These are phyloP conservation scores for Sphaeridia pumilis DNA, from an alignment of 2,888 invertebrate genomes.

Conservation along the genomic window DNA sequence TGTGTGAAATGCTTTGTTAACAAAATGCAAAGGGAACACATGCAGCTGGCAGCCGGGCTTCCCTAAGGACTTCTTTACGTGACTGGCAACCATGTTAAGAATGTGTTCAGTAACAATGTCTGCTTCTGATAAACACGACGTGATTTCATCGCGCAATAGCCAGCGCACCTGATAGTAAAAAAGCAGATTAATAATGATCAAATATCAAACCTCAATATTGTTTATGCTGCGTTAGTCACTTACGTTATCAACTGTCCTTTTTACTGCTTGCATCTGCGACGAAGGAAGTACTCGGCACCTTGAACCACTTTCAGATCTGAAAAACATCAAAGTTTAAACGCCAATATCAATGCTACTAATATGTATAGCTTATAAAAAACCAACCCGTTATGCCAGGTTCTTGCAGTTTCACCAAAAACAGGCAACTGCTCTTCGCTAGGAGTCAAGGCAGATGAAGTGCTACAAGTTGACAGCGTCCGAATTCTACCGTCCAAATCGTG, in stretches of 20 bases:
- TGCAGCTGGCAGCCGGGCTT: conserved; percentile 51
- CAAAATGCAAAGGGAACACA: conserved; percentile 53
- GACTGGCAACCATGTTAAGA: conserved; percentile 52
- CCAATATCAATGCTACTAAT: no score
- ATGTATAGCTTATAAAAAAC: no score
- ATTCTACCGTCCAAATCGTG: neutral
- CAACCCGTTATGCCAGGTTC: no score
- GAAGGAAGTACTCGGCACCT: conserved; percentile 42
- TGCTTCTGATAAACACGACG: conserved; percentile 51
- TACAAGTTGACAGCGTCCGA: conserved; percentile 12
- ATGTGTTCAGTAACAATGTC: conserved; percentile 48
- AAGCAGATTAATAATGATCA: no score
- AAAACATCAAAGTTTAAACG: neutral
- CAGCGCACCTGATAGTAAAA: conserved; percentile 59
- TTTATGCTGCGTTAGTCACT: no score
- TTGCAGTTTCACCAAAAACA: no score
- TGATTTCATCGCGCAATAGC: conserved; percentile 57
- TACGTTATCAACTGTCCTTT: conserved; percentile 46
- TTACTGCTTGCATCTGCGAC: conserved; percentile 49
- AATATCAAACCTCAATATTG: no score
- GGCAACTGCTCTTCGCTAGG: conserved; percentile 11
- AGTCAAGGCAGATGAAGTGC: conserved; percentile 14
- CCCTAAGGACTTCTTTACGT: conserved; percentile 48
- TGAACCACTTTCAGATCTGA: conserved; percentile 38
- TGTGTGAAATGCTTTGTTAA: conserved; percentile 42